Conservation (phyloP, 2,888 invertebrate genomes). For the Candidula unifasciata region DNA sequence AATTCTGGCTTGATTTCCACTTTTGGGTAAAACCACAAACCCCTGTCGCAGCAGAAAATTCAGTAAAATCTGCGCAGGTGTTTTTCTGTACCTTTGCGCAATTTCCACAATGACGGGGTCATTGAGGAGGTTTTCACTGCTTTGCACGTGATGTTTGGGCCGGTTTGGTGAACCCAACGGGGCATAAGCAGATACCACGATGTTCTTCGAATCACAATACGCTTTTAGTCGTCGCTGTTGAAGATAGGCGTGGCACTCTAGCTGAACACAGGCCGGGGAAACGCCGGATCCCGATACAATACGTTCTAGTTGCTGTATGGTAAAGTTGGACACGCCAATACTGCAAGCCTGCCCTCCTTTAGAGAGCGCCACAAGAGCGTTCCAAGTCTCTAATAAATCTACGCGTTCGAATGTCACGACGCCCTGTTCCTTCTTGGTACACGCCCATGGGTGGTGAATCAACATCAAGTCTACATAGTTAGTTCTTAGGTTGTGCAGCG, state of each 20-base stretch:
- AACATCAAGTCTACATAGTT: constrained; percentile 67
- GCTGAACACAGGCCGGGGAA: constrained; percentile 65
- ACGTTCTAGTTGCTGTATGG: constrained; percentile 59
- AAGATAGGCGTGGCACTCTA: constrained; percentile 68
- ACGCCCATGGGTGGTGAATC: constrained; percentile 69
- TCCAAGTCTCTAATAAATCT: constrained; percentile 64
- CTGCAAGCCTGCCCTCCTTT: constrained; percentile 56
- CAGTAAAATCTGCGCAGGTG: constrained; percentile 67
- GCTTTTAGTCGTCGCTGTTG: constrained; percentile 61
- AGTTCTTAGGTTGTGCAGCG: constrained; percentile 61
- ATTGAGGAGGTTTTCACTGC: constrained; percentile 54
- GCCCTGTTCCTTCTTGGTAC: constrained; percentile 59
- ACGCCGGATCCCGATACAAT: constrained; percentile 59
- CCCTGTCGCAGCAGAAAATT: constrained; percentile 63
- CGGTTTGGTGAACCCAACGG: constrained; percentile 62
- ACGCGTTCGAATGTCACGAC: constrained; percentile 56
- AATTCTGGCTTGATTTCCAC: constrained; percentile 58
- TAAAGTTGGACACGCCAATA: constrained; percentile 71
- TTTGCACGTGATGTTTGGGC: constrained; percentile 7
- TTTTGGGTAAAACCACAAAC: constrained; percentile 67
- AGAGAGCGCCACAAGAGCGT: constrained; percentile 60
- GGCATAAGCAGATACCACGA: constrained; percentile 64
- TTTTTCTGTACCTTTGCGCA: constrained; percentile 59
- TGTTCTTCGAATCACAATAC: constrained; percentile 59
- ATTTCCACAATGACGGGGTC: constrained; percentile 58